phyloP scores from a whole-genome alignment of 2,113 vertebrate species.

The Austrofundulus limnaeus region DNA sequence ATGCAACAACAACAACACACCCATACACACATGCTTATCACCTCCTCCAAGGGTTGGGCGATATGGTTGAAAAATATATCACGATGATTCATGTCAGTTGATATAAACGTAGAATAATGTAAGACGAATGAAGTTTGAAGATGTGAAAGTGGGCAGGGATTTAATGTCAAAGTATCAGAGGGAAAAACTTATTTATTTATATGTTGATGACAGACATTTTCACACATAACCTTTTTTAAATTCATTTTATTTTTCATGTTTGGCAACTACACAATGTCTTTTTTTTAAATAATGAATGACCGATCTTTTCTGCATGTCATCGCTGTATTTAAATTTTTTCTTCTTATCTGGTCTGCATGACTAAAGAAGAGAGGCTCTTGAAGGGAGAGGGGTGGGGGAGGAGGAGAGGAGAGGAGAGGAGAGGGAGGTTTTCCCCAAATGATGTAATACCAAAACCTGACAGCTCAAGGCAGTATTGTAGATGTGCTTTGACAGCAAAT shows the following conservation, averaged over 20 bases:
- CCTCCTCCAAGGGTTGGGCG: too few relatives aligned
- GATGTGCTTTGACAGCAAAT: slow-evolving; percentile 21
- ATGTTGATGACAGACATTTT: too few relatives aligned
- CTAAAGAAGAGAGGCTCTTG: slow-evolving; percentile 8
- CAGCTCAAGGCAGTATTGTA: slow-evolving; percentile 61
- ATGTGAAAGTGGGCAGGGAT: not conserved
- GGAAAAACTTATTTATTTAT: too few relatives aligned
- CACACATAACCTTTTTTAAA: too few relatives aligned
- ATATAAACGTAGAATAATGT: too few relatives aligned
- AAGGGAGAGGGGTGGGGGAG: slow-evolving; percentile 24
- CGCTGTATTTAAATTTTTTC: not conserved
- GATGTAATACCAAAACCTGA: slow-evolving; percentile 51
- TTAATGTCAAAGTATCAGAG: not conserved
- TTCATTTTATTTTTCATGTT: not conserved
- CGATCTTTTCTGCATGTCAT: not conserved
- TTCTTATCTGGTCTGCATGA: slow-evolving; percentile 25
- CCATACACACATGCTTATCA: slow-evolving; percentile 42
- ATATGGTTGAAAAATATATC: too few relatives aligned
- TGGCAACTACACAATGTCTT: not conserved
- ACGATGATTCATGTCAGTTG: too few relatives aligned
- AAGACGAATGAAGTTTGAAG: not conserved
- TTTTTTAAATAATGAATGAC: not conserved
- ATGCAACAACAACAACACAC: not conserved
- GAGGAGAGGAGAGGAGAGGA: too few relatives aligned
- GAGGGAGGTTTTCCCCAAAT: slow-evolving; percentile 16